These are phyloP conservation scores for Pterois miles DNA, from an alignment of 2,797 vertebrate species.

Conservation along the genomic window DNA sequence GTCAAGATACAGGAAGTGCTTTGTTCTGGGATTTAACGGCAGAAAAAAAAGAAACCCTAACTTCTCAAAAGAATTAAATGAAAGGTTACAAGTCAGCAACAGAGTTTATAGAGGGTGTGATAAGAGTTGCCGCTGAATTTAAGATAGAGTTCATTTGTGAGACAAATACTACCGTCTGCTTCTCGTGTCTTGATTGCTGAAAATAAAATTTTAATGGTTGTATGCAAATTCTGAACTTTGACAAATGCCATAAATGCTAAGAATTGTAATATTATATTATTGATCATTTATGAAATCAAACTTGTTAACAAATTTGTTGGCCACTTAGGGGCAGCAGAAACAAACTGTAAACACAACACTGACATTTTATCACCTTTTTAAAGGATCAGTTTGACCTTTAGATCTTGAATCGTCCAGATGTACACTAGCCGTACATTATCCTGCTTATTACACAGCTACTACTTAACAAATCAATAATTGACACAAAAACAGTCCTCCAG, in stretches of 20 bases:
- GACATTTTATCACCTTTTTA: background rate
- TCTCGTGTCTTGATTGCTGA: background rate
- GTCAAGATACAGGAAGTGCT: constrained; percentile 76
- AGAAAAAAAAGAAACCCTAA: constrained; percentile 50
- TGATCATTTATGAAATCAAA: background rate
- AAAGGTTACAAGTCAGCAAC: constrained; percentile 59
- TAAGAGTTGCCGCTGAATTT: constrained; percentile 31
- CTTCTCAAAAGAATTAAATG: constrained; percentile 61
- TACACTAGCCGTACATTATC: no score
- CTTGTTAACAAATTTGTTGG: background rate
- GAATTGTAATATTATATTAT: background rate
- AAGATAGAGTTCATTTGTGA: constrained; percentile 17
- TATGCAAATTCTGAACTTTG: background rate
- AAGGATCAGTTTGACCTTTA: background rate
- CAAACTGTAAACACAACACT: background rate
- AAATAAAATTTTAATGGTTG: background rate
- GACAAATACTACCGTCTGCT: background rate
- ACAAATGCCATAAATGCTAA: background rate
- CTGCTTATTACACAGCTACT: no score
- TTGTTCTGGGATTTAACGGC: constrained; percentile 67
- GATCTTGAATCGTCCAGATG: no score
- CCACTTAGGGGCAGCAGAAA: background rate
- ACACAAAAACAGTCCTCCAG: no score
- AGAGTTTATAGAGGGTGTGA: constrained; percentile 48
- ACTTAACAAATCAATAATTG: no score